These are phyloP conservation scores for Drosophila anomalata DNA, from an alignment of 2,888 invertebrate species.

Conservation along the genomic window DNA sequence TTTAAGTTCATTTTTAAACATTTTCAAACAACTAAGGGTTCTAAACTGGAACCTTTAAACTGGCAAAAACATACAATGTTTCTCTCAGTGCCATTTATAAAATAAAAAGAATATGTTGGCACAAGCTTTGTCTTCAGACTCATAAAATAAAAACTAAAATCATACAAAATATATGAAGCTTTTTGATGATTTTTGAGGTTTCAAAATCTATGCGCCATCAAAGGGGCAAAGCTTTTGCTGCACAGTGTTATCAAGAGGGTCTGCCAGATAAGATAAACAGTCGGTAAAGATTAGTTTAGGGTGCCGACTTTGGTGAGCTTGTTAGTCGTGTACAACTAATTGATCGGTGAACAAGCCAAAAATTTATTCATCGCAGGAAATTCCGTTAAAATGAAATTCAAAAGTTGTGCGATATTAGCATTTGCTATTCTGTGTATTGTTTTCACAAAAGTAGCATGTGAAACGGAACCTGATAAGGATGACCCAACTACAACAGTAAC, in stretches of 20 bases:
- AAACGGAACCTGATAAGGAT: slow-evolving; percentile 1
- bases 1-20: neutral
- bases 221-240: slow-evolving; percentile 1
- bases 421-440: slow-evolving; percentile 3
- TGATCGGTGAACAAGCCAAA: slow-evolving; percentile 22
- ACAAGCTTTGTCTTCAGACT: too few species aligned
- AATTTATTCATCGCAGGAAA: neutral
- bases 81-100: too few species aligned
- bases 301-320: slow-evolving; percentile 4
- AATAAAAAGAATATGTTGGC: too few species aligned
- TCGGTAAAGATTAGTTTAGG: slow-evolving; percentile 24
- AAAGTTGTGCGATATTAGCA: slow-evolving; percentile 4
- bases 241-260: slow-evolving; percentile 16
- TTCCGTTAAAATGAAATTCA: slow-evolving; percentile 7
- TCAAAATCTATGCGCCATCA: too few species aligned
- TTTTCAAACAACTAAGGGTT: too few species aligned
- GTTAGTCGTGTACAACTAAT: slow-evolving; percentile 32
- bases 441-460: neutral
- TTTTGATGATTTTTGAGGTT: too few species aligned
- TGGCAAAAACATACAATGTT: too few species aligned
- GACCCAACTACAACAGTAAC: neutral
- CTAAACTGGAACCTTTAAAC: too few species aligned
- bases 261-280: slow-evolving; percentile 26
- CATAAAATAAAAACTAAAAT: too few species aligned
- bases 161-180: too few species aligned